These are phyloP conservation scores for Leucophenga montana DNA, from an alignment of 2,888 invertebrate species.

Conservation along the genomic window DNA sequence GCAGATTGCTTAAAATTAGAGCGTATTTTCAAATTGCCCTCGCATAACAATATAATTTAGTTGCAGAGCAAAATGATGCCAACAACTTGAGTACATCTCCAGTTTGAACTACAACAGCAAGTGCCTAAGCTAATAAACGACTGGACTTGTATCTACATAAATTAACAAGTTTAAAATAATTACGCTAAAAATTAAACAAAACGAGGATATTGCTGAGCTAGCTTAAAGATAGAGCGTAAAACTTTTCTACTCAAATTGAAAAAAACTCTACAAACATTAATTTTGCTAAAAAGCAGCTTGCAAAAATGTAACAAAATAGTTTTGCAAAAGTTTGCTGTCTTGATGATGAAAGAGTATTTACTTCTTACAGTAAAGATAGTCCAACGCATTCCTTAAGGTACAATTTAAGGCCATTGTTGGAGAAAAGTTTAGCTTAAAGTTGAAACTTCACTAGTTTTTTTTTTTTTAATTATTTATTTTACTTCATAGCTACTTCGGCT, in stretches of 20 bases:
- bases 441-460: too few species aligned
- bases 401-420: too few species aligned
- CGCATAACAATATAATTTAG: background rate
- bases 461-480: too few species aligned
- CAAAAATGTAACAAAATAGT: conserved; percentile 48
- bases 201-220: conserved; percentile 42
- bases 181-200: conserved; percentile 43
- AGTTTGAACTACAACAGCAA: background rate
- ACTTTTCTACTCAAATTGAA: conserved; percentile 18
- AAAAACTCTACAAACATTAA: too few species aligned
- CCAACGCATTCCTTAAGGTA: too few species aligned
- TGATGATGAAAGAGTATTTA: background rate
- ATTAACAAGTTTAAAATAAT: background rate
- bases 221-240: conserved; percentile 44
- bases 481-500: too few species aligned
- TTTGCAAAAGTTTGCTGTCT: conserved; percentile 25
- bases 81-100: background rate
- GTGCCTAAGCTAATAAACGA: background rate
- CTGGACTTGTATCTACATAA: background rate
- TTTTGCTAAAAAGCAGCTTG: conserved; percentile 28
- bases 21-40: background rate
- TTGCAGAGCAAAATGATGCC: background rate
- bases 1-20: too few species aligned
- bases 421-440: too few species aligned
- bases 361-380: too few species aligned